Evolutionary conservation across 2,888 invertebrate genomes (phyloP).

Genomic region (Alloplasta piceator): DNA sequence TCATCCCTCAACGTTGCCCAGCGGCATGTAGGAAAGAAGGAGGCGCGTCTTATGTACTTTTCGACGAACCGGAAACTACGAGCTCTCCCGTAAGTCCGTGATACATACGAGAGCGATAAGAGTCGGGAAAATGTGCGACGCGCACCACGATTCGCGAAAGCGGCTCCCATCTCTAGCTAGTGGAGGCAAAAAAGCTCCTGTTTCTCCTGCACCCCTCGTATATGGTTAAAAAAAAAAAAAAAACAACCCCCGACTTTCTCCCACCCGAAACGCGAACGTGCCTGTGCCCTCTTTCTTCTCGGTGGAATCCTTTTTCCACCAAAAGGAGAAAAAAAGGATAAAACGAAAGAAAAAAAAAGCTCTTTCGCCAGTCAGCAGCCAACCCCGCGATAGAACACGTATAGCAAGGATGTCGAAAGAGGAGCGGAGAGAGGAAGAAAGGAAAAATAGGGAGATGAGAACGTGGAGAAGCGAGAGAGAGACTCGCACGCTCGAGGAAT

Average conservation of each 20-base stretch:
- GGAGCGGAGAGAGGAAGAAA: constrained; percentile 16
- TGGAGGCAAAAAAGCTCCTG: neutral
- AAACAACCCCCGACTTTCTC: constrained; percentile 20
- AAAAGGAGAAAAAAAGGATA: neutral
- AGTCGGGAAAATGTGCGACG: constrained; percentile 57
- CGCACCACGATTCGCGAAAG: constrained; percentile 62
- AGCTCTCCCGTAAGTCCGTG: constrained; percentile 1
- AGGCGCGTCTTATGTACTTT: constrained; percentile 50
- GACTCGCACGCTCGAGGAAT: constrained; percentile 62
- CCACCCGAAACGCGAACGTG: constrained; percentile 64
- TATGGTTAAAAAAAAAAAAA: neutral
- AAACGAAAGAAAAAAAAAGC: constrained; percentile 1
- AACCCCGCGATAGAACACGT: constrained; percentile 51
- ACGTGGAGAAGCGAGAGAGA: neutral
- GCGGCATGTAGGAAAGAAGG: neutral
- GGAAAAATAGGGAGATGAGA: constrained; percentile 15
- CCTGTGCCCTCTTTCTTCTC: constrained; percentile 59
- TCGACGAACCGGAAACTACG: constrained; percentile 51
- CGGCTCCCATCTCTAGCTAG: constrained; percentile 53
- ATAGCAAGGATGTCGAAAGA: constrained; percentile 25
- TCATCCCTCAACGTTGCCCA: constrained; percentile 1
- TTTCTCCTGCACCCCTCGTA: constrained; percentile 41
- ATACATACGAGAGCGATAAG: constrained; percentile 4
- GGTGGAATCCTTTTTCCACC: constrained; percentile 66
- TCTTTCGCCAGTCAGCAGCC: constrained; percentile 53